Base-by-base conservation (phyloP, 2,113 vertebrate genomes). In the Leucopsar rothschildi region DNA sequence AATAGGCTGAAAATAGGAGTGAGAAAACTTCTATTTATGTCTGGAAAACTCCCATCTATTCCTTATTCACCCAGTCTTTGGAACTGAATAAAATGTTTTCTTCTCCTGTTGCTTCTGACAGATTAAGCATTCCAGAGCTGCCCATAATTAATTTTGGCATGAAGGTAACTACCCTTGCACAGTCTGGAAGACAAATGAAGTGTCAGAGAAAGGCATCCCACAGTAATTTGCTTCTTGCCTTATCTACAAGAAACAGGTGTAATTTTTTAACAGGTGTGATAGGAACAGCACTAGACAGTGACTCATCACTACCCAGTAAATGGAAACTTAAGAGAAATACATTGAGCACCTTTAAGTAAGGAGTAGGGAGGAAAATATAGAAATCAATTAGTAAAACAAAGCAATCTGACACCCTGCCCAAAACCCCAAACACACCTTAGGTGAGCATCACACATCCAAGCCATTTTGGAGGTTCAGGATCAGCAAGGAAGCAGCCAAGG, bases 161-260 rank as follows among this genome's bases (percentile, higher is more conserved):
- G 61, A 86, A 88, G 83, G 92, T 86, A 94, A 94, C 90, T 93
- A 94, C 71, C 78, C 72, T 93, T 77, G 64, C 82, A 81, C 92
- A 71, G 70, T 90, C 60, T n/a, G 55, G 88, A 94, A 96, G 85
- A 95, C 68, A 94, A 92, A 96, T 92, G 65, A 86, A 93, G 82
- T 70, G 82, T 73, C 93, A 88, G 71, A 91, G 68, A 68, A 88
- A 90, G 79, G 79, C 82, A 93, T 40, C 82, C 56, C 52, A 37
- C 28, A 93, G 72, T 90, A 93, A 96, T 90, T 94, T 95, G 76
- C 86, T 96, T 92, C 85, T 83, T 70, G 40, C 76, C 90, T 95
- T 94, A 96, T 96, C 90, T 95, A 33, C 42, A 83, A 90, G 60
- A 40, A 93, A 88, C 76, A 90, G 88, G 82, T 86, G 71, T 83